phyloP scores from a whole-genome alignment of 2,113 vertebrate genomes.

The Sorex araneus region DNA sequence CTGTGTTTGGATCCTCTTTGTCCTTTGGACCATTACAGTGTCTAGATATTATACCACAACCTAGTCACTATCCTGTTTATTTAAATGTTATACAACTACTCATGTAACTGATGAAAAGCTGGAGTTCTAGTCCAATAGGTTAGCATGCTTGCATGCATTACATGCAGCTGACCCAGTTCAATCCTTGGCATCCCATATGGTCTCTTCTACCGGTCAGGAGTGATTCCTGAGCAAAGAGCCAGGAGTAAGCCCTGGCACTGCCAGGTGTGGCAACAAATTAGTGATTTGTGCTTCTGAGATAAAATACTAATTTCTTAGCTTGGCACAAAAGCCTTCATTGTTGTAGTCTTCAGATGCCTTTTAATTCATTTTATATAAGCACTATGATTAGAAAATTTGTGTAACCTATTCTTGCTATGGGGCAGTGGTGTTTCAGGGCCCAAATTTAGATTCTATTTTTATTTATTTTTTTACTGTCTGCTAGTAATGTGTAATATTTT shows the following conservation, averaged over 20 bases:
- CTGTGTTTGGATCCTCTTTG: neutral
- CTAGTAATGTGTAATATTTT: neutral
- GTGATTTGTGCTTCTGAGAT: neutral
- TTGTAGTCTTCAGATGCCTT: neutral
- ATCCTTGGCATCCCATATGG: no score
- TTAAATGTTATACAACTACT: neutral
- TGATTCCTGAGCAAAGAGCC: no score
- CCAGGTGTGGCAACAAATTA: neutral
- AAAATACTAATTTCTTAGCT: slow-evolving; percentile 36
- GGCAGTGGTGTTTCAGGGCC: neutral
- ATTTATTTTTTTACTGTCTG: neutral
- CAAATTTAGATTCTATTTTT: slow-evolving; percentile 33
- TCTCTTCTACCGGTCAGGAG: no score
- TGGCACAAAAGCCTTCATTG: slow-evolving; percentile 2
- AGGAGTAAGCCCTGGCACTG: no score
- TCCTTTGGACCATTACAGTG: neutral
- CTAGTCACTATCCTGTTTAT: neutral
- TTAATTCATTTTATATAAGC: slow-evolving; percentile 28
- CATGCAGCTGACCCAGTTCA: no score
- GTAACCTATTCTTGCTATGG: neutral
- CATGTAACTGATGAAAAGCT: neutral
- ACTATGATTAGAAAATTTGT: neutral
- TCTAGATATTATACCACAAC: neutral
- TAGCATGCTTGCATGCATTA: no score
- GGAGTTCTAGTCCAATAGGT: no score